These are phyloP conservation scores for Cynoglossus semilaevis DNA, from an alignment of 2,113 vertebrate species.

Conservation along the genomic window DNA sequence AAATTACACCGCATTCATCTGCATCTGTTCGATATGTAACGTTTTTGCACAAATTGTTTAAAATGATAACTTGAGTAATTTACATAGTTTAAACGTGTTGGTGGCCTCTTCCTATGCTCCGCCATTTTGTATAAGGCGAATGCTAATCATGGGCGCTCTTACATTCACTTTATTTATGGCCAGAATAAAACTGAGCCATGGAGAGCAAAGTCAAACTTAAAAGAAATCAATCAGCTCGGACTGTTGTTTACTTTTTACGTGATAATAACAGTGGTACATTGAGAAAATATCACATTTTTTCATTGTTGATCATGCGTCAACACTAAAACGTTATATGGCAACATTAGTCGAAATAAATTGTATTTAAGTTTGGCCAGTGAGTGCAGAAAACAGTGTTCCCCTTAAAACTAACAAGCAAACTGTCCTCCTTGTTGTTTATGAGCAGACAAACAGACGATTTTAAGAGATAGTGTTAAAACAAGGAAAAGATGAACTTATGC, in stretches of 20 bases:
- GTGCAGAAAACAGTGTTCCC: slow-evolving; percentile 54
- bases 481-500: slow-evolving; percentile 78
- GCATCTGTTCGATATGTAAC: slow-evolving; percentile 39
- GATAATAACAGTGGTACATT: slow-evolving; percentile 27
- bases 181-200: slow-evolving; percentile 65
- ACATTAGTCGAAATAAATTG: slow-evolving; percentile 56
- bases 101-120: slow-evolving; percentile 82
- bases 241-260: slow-evolving; percentile 41
- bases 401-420: slow-evolving; percentile 10
- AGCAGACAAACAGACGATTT: slow-evolving; percentile 54
- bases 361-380: slow-evolving; percentile 49
- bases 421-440: slow-evolving; percentile 16
- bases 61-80: slow-evolving; percentile 74
- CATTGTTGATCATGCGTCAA: slow-evolving; percentile 64
- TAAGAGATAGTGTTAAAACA: slow-evolving; percentile 78
- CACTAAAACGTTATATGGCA: slow-evolving; percentile 74
- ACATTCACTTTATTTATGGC: slow-evolving; percentile 80
- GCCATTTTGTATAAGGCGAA: slow-evolving; percentile 83
- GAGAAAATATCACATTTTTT: slow-evolving; percentile 51
- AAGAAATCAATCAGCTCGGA: not conserved
- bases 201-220: slow-evolving; percentile 49
- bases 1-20: slow-evolving; percentile 59
- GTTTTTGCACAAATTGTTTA: slow-evolving; percentile 58
- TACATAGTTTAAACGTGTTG: slow-evolving; percentile 82
- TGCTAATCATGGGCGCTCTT: slow-evolving; percentile 85